phyloP scores from a whole-genome alignment of 2,797 vertebrate genomes.

The Malurus splendens region DNA sequence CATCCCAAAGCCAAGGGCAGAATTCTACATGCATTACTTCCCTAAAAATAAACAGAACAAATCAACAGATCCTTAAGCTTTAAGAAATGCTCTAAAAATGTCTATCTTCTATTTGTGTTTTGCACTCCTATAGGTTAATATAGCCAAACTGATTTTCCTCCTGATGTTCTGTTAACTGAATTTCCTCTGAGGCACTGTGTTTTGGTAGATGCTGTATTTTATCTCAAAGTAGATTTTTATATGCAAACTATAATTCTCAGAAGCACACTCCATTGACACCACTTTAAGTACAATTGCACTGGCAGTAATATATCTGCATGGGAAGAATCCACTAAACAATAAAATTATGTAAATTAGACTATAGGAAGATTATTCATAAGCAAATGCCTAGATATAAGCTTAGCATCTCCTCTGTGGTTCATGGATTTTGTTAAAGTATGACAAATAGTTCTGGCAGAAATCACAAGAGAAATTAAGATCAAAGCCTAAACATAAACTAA shows the following conservation, averaged over 20 bases:
- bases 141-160: neutral
- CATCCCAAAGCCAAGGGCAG: neutral
- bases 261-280: conserved; percentile 53
- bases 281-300: conserved; percentile 62
- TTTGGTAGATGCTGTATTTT: conserved; percentile 48
- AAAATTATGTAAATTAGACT: conserved; percentile 64
- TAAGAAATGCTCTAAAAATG: conserved; percentile 39
- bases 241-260: conserved; percentile 35
- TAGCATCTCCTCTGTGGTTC: conserved; percentile 26
- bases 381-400: conserved; percentile 39
- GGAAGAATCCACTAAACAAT: conserved; percentile 64
- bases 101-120: conserved; percentile 51
- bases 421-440: conserved; percentile 26
- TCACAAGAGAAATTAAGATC: conserved; percentile 48
- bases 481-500: conserved; percentile 22
- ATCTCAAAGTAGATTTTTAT: conserved; percentile 47
- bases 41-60: conserved; percentile 16
- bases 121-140: conserved; percentile 37
- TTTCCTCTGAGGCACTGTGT: conserved; percentile 41
- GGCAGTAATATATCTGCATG: conserved; percentile 59
- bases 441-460: conserved; percentile 37
- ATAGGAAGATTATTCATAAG: conserved; percentile 57
- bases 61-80: neutral
- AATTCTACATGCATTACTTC: neutral
- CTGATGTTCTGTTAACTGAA: conserved; percentile 45